phyloP scores from a whole-genome alignment of 2,888 invertebrate species.

The Magallana nippona region DNA sequence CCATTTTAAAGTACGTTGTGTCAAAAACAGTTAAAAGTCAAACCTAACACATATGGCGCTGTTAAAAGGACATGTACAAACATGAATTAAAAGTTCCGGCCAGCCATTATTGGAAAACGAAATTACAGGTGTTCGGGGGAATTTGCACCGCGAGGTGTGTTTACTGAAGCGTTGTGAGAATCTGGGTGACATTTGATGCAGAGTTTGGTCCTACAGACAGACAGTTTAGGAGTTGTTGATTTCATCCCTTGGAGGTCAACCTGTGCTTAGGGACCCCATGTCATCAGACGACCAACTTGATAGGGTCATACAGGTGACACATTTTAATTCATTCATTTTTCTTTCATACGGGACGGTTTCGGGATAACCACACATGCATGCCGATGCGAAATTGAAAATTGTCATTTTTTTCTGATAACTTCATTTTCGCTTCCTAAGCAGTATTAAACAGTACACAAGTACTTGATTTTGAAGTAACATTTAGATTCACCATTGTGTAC shows the following conservation, averaged over 20 bases:
- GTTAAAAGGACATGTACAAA: constrained; percentile 13
- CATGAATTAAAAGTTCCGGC: constrained; percentile 15
- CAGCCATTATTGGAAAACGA: constrained; percentile 27
- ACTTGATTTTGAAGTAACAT: no score
- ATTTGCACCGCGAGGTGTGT: constrained; percentile 11
- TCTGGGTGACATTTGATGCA: not conserved
- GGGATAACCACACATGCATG: not conserved
- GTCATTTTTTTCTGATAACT: no score
- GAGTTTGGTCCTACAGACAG: not conserved
- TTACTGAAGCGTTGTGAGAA: not conserved
- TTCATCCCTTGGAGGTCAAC: constrained; percentile 7
- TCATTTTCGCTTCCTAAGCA: no score
- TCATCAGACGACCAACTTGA: constrained; percentile 69
- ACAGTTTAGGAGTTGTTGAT: constrained; percentile 22
- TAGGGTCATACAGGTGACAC: constrained; percentile 74
- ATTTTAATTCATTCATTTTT: not conserved
- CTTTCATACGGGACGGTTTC: not conserved
- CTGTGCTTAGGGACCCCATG: constrained; percentile 50
- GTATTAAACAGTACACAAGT: no score
- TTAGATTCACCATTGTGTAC: no score
- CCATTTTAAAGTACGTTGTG: not conserved
- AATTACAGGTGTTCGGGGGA: not conserved
- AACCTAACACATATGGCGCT: not conserved
- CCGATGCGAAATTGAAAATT: not conserved
- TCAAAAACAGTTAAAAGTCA: not conserved